Evolutionary conservation across 1,140 invertebrate genomes (phyloP).

Genomic region (Nomia melanderi): DNA sequence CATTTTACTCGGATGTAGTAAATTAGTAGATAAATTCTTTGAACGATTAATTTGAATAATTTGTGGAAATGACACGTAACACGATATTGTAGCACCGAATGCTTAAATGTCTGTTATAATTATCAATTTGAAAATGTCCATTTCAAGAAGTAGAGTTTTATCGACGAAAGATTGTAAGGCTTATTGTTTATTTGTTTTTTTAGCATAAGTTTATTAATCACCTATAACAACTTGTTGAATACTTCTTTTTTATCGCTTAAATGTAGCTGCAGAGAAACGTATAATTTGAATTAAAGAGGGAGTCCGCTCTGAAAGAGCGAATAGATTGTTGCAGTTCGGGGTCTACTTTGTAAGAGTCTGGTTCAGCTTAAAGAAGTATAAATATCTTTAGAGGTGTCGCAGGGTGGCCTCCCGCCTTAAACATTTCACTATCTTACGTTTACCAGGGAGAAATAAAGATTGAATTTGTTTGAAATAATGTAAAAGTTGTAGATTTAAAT

Average conservation of each 20-base stretch:
- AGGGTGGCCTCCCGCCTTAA: too few relatives aligned
- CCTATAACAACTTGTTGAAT: slow-evolving; percentile 81
- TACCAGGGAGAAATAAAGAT: not conserved
- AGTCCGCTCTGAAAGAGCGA: too few relatives aligned
- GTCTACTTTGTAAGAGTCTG: too few relatives aligned
- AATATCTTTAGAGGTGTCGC: too few relatives aligned
- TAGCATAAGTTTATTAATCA: slow-evolving; percentile 67
- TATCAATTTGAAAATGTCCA: slow-evolving; percentile 5
- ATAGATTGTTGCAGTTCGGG: too few relatives aligned
- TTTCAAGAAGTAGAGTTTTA: not conserved
- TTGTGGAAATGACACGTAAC: too few relatives aligned
- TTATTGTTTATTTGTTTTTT: slow-evolving; percentile 4
- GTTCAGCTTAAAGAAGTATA: too few relatives aligned
- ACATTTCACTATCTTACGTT: not conserved
- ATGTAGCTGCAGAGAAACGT: not conserved
- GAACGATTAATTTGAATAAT: too few relatives aligned
- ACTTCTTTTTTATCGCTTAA: slow-evolving; percentile 63
- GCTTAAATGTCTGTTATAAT: slow-evolving; percentile 2
- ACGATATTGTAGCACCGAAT: too few relatives aligned
- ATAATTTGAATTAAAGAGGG: too few relatives aligned
- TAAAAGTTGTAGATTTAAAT: slow-evolving; percentile 1
- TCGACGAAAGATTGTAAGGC: slow-evolving; percentile 25
- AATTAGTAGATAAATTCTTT: not conserved
- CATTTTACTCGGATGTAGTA: not conserved
- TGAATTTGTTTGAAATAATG: not conserved